These are phyloP conservation scores for Drosophila koepferae DNA, from an alignment of 2,888 invertebrate genomes.

Conservation along the genomic window DNA sequence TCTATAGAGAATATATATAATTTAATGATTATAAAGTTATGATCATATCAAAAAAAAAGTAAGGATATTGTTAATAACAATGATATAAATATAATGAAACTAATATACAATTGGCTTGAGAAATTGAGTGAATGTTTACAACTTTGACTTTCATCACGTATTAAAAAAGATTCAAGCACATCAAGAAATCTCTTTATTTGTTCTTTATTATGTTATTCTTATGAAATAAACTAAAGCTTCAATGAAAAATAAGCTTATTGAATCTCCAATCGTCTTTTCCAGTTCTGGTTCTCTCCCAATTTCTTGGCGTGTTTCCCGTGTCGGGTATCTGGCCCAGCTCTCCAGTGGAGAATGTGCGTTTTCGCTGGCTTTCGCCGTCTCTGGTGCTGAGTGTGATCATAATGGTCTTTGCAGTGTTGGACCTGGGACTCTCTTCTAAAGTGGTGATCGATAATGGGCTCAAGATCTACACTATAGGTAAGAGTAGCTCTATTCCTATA, in stretches of 20 bases:
- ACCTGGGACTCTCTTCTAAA: conserved; percentile 68
- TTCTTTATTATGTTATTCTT: too few species aligned
- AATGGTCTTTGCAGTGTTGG: conserved; percentile 62
- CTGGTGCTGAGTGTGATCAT: conserved; percentile 62
- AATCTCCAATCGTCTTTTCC: background rate
- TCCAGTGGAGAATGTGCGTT: conserved; percentile 76
- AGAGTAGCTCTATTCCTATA: background rate
- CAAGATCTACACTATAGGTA: conserved; percentile 80
- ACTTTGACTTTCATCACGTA: too few species aligned
- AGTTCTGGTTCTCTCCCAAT: conserved; percentile 86
- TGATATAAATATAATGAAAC: background rate
- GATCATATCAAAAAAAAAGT: too few species aligned
- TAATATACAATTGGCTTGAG: too few species aligned
- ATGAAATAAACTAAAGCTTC: too few species aligned
- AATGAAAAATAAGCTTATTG: too few species aligned
- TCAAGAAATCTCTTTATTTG: too few species aligned
- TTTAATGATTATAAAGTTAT: too few species aligned
- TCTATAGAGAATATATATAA: too few species aligned
- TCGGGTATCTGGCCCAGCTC: conserved; percentile 84
- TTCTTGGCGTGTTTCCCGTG: conserved; percentile 86
- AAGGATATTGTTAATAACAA: background rate
- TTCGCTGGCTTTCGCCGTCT: conserved; percentile 77
- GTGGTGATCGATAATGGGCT: conserved; percentile 75
- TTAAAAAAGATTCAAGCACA: too few species aligned
- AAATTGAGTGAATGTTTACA: too few species aligned